Percentiles rank a stretch among this genome's conserved stretches.
Conservation (phyloP, 2,888 invertebrate genomes). For the Hedya salicella region DNA sequence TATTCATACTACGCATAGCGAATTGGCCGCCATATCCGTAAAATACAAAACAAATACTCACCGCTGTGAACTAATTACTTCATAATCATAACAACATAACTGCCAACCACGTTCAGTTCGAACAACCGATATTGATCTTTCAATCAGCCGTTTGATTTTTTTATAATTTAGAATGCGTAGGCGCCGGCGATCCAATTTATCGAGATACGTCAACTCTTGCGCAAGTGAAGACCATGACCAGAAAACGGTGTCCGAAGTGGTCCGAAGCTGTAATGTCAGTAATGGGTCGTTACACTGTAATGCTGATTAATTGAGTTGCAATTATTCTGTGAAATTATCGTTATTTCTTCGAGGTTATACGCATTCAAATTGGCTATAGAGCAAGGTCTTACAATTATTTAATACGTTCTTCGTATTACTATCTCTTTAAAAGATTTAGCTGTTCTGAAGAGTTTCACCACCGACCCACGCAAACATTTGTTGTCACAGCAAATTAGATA, state of each 20-base stretch:
- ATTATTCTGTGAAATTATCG: constrained; percentile 25
- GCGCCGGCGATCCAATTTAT: constrained; percentile 42
- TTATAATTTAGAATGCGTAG: constrained; percentile 44
- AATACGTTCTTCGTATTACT: not conserved
- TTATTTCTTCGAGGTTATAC: constrained; percentile 22
- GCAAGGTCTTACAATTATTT: not conserved
- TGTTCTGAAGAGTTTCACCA: not conserved
- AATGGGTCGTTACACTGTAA: constrained; percentile 31
- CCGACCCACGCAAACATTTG: not conserved
- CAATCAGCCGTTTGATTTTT: constrained; percentile 63
- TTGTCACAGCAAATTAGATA: not conserved
- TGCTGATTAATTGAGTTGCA: constrained; percentile 34
- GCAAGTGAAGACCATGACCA: constrained; percentile 39
- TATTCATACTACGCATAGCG: too few relatives aligned
- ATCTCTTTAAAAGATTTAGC: not conserved
- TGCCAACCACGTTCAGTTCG: constrained; percentile 48
- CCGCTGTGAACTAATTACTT: constrained; percentile 57
- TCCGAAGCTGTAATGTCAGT: constrained; percentile 29
- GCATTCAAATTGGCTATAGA: not conserved
- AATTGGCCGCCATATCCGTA: too few relatives aligned
- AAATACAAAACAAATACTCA: constrained; percentile 45
- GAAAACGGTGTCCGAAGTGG: constrained; percentile 18
- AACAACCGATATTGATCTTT: constrained; percentile 60
- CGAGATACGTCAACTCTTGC: constrained; percentile 39
- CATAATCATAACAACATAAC: constrained; percentile 54